Evolutionary conservation across 2,888 invertebrate species (phyloP), one percentile per base, ranked within the genome.

Genomic region (Eupithecia inturbata): DNA sequence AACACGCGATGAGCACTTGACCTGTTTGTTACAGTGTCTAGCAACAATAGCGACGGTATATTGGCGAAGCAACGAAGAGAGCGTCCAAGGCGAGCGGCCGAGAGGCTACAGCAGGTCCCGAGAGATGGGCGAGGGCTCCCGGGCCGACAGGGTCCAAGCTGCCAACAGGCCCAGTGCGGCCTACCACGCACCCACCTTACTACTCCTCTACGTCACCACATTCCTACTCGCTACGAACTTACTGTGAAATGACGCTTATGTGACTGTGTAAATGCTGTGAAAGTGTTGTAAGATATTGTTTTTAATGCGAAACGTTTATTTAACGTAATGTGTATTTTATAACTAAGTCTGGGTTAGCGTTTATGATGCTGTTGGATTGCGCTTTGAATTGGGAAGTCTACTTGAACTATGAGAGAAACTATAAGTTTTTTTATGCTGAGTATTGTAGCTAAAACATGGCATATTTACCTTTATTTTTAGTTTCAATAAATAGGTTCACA

Each of bases 31-130:
- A 31, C 91, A 96, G 96, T 98, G 98, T 94, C 95, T 97, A 88
- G 98, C 98, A 76, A 97, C 97, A 83, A 98, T 98, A 90, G 97
- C 97, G 73, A 97, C 97, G 53, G 96, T 98, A 64, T 98, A 98
- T 92, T 97, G 97, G 96, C 95, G 97, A 82, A 97, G 97, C 89
- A 98, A 98, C 91, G 98, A 98, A 89, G 97, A 98, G 89, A 97
- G 97, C 85, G 97, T 98, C 69, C 97, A 97, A 89, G 97, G 97
- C 49, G 96, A 96, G 82, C 95, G 96, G 83, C 95, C 96, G 84
- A 96, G 96, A 86, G 96, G 97, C 70, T 97, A 97, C 79, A 96
- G 96, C 67, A 97, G 97, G 88, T 97, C 97, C 80, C 95, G 97
- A 74, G 97, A 97, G 87, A 96, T 97, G 72, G 96, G 95, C 10